These are phyloP conservation scores for Protobothrops mucrosquamatus DNA, from an alignment of 2,113 vertebrate genomes.

Conservation along the genomic window DNA sequence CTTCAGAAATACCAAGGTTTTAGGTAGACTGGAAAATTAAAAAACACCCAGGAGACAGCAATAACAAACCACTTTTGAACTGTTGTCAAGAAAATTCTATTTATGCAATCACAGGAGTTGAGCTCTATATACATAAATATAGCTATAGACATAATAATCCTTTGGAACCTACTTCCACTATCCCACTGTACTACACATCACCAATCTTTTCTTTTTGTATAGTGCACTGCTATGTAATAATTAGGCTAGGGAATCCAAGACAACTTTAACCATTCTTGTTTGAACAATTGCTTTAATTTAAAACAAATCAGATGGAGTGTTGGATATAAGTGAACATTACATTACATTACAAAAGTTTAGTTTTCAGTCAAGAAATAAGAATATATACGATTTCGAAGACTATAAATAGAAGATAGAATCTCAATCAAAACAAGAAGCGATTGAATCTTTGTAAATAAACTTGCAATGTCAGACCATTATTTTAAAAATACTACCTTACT, in stretches of 20 bases:
- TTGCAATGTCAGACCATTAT: conserved; percentile 11
- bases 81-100: background rate
- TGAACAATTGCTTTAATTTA: conserved; percentile 55
- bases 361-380: conserved; percentile 66
- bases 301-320: conserved; percentile 62
- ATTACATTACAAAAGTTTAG: conserved; percentile 44
- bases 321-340: conserved; percentile 71
- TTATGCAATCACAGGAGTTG: background rate
- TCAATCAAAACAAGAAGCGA: background rate
- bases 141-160: background rate
- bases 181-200: background rate
- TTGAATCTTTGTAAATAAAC: conserved; percentile 13
- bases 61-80: background rate
- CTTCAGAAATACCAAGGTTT: background rate
- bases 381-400: conserved; percentile 17
- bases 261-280: conserved; percentile 51
- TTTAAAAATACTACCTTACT: background rate
- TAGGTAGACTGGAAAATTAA: background rate
- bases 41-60: background rate
- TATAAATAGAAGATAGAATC: background rate
- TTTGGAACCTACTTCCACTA: background rate
- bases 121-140: background rate
- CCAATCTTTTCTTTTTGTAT: conserved; percentile 22
- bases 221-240: conserved; percentile 16
- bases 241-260: conserved; percentile 29